A percentile compares a stretch with the other conserved stretches of the same genome.
These are phyloP conservation scores for Phymastichus coffea DNA, from an alignment of 1,140 invertebrate species.

Conservation along the genomic window DNA sequence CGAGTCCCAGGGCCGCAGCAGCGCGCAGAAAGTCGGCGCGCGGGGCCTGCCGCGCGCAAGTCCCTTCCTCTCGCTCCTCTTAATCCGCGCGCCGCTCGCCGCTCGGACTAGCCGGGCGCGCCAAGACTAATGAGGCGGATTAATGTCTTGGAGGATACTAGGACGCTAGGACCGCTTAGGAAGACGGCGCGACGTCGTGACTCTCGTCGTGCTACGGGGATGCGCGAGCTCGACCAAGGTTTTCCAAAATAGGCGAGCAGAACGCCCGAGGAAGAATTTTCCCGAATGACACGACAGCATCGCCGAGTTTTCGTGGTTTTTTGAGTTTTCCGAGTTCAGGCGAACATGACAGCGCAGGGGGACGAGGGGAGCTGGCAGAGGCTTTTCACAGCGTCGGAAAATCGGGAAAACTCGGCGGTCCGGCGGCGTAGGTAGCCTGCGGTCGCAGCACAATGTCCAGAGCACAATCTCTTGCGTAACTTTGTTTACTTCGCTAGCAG, in stretches of 20 bases:
- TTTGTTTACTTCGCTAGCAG: constrained; percentile 22
- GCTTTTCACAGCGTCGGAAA: too few species aligned
- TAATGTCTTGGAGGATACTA: constrained; percentile 32
- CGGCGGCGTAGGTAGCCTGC: background rate
- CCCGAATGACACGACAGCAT: too few species aligned
- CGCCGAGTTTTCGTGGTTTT: too few species aligned
- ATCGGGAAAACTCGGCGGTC: too few species aligned
- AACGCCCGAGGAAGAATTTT: too few species aligned
- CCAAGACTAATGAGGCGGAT: constrained; percentile 29
- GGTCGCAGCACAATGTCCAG: background rate
- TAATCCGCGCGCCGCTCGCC: background rate
- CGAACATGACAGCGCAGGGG: background rate
- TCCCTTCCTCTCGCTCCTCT: background rate
- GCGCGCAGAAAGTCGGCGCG: background rate
- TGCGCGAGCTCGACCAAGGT: too few species aligned
- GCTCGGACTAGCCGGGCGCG: background rate
- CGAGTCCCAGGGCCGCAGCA: constrained; percentile 20
- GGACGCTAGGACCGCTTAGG: constrained; percentile 19
- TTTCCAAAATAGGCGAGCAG: too few species aligned
- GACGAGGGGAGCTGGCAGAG: too few species aligned
- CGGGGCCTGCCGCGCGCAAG: background rate
- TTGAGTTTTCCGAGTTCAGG: background rate
- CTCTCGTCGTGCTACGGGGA: too few species aligned
- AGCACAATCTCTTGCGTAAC: background rate
- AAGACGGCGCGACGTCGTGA: too few species aligned